Percentiles rank a stretch among this genome's conserved stretches.
phyloP scores from a whole-genome alignment of 92 coral and sea anemone species.

The Parazoanthus swiftii region DNA sequence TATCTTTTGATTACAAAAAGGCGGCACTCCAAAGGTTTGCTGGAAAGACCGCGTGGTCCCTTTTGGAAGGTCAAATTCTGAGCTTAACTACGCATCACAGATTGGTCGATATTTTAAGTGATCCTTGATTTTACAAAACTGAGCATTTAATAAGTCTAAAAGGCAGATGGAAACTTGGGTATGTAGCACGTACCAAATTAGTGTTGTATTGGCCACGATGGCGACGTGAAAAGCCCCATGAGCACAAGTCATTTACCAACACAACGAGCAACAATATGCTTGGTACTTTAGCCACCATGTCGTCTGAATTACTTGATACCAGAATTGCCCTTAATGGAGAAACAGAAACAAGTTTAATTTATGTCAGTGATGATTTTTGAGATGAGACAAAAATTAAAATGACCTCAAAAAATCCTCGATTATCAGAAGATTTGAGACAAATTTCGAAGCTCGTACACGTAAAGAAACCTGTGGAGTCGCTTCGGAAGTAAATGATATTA shows the following conservation, averaged over 20 bases:
- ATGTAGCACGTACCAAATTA: slow-evolving; percentile 10
- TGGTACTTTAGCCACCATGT: slow-evolving; percentile 16
- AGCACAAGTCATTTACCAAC: slow-evolving; percentile 13
- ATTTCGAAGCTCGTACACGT: background rate
- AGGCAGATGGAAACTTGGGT: background rate
- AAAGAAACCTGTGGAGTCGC: background rate
- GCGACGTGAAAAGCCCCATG: slow-evolving; percentile 18
- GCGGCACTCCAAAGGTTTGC: slow-evolving; percentile 28
- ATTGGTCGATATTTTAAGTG: background rate
- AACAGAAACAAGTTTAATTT: background rate
- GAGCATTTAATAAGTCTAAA: background rate
- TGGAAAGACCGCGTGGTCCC: slow-evolving; percentile 28
- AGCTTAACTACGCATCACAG: background rate
- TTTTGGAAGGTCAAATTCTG: slow-evolving; percentile 14
- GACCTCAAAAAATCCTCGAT: background rate
- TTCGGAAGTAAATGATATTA: background rate
- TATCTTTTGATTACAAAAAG: background rate
- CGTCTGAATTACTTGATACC: slow-evolving; percentile 11
- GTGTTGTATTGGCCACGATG: slow-evolving; percentile 6
- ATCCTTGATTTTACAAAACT: background rate
- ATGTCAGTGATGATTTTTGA: too few relatives aligned
- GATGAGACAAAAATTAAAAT: background rate
- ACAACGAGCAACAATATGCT: slow-evolving; percentile 16
- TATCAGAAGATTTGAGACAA: background rate
- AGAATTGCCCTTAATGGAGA: background rate